Evolutionary conservation across 1,140 invertebrate genomes (phyloP), one percentile per base, ranked within the genome.

Genomic region (Scaptomyza graminum): DNA sequence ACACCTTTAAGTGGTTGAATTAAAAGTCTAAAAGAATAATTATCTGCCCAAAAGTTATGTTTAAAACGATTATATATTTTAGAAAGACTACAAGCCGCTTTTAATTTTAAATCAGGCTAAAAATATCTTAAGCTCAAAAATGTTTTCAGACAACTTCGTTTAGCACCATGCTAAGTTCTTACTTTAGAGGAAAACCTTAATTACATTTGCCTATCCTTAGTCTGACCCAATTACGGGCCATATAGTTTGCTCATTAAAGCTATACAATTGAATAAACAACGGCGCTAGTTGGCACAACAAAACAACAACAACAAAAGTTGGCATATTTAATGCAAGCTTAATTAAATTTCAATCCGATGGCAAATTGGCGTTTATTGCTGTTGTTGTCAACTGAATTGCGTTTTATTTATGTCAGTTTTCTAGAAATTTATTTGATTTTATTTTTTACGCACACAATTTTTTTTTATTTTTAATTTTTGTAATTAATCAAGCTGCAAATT

Each of bases 231-330:
- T 63, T 69, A 55, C n/a, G 34, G 15, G 39, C 43, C 49, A 15
- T 59, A 64, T 50, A 64, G 50, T 57, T 64, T 50, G 52, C 44
- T 57, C 52, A 65, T 65, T 65, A 39, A 57, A 57, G 59, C 47
- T 46, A 52, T 46, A 46, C 68, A 65, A 59, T 9, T 46, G 37
- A 71, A 49, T 63, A 63, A 63, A 49, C 51, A 65, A 15, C 12
- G 2, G 13, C 25, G 13, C 41, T 46, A 57, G 9, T 28, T 7
- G 28, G 9, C 7, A 44, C 12, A 12, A 39, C 1, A 43, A 15
- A 11, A n/a, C 34, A 41, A 50, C 15, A 15, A 37, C 15, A 50
- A 51, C 55, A 34, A 52, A 46, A 6, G n/a, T 39, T 28, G 9
- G 5, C 46, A 16, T 54, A 37, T 54, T 51, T 44, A 54, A 56